A percentile compares a stretch with the other conserved stretches of the same genome.
Conservation (phyloP, 2,888 invertebrate species). For the Limnephilus lunatus region DNA sequence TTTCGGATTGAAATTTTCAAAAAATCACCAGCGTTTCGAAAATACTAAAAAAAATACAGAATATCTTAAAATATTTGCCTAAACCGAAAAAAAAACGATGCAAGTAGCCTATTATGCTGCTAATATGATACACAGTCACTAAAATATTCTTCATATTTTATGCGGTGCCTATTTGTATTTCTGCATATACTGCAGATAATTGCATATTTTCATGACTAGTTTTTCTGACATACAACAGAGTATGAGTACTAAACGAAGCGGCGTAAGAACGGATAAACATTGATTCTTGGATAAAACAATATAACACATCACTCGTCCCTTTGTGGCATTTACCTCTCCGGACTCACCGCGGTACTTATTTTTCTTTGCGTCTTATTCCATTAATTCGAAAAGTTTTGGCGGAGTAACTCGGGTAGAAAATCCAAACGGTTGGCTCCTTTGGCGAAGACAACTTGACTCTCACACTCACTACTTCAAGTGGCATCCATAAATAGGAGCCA, state of each 20-base stretch:
- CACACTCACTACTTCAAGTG: neutral
- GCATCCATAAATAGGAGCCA: neutral
- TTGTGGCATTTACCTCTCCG: constrained; percentile 5
- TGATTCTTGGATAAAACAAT: neutral
- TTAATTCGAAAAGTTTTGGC: constrained; percentile 36
- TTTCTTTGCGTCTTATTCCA: constrained; percentile 31
- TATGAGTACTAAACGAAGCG: neutral
- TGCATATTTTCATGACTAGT: neutral
- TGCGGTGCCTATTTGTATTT: neutral
- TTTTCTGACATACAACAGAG: neutral
- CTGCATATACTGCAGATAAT: neutral
- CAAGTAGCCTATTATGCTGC: too few relatives aligned
- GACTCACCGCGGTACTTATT: constrained; percentile 8
- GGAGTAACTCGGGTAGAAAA: constrained; percentile 37
- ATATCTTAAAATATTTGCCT: too few relatives aligned
- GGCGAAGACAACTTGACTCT: constrained; percentile 33
- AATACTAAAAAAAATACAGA: too few relatives aligned
- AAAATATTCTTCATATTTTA: neutral
- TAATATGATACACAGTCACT: neutral
- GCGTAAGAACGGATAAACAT: neutral
- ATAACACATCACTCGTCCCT: neutral
- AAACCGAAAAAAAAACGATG: too few relatives aligned
- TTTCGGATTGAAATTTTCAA: too few relatives aligned
- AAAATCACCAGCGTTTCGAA: too few relatives aligned
- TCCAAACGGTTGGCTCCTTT: constrained; percentile 34